Evolutionary conservation across 2,888 invertebrate genomes (phyloP).

Genomic region (Trichogramma evanescens): DNA sequence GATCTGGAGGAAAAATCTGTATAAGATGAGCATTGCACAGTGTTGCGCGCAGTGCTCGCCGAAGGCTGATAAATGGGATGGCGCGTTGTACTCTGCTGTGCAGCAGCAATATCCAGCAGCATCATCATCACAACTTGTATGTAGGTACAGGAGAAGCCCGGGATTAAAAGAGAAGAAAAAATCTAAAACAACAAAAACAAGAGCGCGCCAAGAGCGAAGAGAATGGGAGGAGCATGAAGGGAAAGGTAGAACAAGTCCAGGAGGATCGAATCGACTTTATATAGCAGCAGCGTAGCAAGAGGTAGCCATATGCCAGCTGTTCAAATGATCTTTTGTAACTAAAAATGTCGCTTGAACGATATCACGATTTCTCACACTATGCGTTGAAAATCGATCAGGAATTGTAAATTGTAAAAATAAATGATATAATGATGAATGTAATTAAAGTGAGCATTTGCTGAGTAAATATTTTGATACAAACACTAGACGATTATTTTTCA

Average conservation of each 20-base stretch:
- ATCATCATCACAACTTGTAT: too few relatives aligned
- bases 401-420: too few relatives aligned
- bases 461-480: too few relatives aligned
- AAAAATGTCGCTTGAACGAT: too few relatives aligned
- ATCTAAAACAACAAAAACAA: not conserved
- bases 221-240: not conserved
- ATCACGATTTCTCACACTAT: too few relatives aligned
- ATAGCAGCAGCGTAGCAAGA: not conserved
- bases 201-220: not conserved
- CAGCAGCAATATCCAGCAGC: not conserved
- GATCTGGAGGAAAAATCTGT: conserved; percentile 33
- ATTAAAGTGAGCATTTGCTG: too few relatives aligned
- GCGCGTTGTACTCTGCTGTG: conserved; percentile 7
- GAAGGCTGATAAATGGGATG: conserved; percentile 38
- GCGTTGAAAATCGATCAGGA: too few relatives aligned
- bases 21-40: conserved; percentile 33
- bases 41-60: conserved; percentile 30
- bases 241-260: conserved; percentile 5
- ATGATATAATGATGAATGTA: too few relatives aligned
- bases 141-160: not conserved
- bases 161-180: not conserved
- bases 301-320: conserved; percentile 3
- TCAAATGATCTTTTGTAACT: conserved; percentile 2
- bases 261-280: not conserved
- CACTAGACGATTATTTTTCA: too few relatives aligned